Evolutionary conservation across 92 coral and sea anemone species (phyloP), one percentile per base, ranked within the genome.

Genomic region (Metridium senile): DNA sequence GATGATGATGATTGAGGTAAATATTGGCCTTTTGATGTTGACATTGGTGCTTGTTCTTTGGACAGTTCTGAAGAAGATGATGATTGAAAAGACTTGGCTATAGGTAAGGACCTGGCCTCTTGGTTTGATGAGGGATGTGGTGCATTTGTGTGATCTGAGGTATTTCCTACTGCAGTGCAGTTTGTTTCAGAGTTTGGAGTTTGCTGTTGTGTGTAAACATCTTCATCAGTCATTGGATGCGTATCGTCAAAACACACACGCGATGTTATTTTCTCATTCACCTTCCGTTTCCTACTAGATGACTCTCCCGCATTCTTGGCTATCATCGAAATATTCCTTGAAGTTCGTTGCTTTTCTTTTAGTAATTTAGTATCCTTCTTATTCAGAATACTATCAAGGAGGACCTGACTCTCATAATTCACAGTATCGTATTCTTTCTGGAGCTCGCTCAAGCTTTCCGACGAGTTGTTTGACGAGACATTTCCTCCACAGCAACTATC

Each of bases 341-440:
- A 39, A 39, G 49, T 39, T 39, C 49, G 6, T 39, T 39, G 49
- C 49, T 39, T 39, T 39, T 47, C 26, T n/a, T 53, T 54, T 52
- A n/a, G 3, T 31, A 28, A 63, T 8, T 6, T 3, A 63, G 7
- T 28, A 26, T 30, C 69, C 28, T 59, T 26, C 26, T 59, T 26
- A 22, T 29, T 31, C 9, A 22, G 33, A 25, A 66, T 66, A 27
- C 65, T 72, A 58, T 52, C 71, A 53, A 74, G 46, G 0, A 89
- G 86, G 27, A 67, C 70, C 61, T 89, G 93, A 78, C 97, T 91
- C 71, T 89, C 84, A 1, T 78, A 75, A 53, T 87, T 62, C 32
- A 88, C 58, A 11, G 68, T 33, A 26, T 85, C 92, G 62, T 80
- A 94, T 81, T 92, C 91, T 35, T 56, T 64, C 66, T 92, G 98